Base-by-base conservation (phyloP, 2,113 vertebrate genomes). In the Dasyornis broadbenti region DNA sequence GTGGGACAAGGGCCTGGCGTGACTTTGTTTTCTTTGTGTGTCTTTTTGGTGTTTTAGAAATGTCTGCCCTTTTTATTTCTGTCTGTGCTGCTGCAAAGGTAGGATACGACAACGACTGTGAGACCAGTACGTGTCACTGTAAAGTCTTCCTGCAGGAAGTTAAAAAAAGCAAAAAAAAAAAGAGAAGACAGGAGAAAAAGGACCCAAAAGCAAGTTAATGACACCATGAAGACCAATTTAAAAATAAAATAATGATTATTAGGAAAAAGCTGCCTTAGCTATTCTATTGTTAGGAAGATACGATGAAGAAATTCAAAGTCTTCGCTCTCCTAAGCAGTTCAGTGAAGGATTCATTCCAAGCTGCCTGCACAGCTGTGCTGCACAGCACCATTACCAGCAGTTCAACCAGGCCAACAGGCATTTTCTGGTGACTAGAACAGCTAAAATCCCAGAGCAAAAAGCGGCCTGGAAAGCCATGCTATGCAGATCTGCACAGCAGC, bases 71-170 rank as follows among this genome's bases (percentile, higher is more conserved):
- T 90, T 86, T 71, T 87, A 78, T 72, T 91, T 53, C 77, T 66
- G 49, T 52, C 71, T 86, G 21, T 42, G 31, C 42, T 53, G 39
- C 30, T 24, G 22, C 35, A 70, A 63, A 82, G 19, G 33, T 31
- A 42, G 90, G 30, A 47, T 24, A 8, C 2, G 6, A 47, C 45
- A 73, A 53, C 19, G 35, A 19, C 3, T 47, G 31, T 17, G 71
- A 89, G 61, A 53, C 10, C 5, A 8, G 18, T 18, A 35, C 0
- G 0, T 5, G 11, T 47, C 0, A 1, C 72, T 16, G 11, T 2
- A 45, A 30, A 60, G 15, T n/a, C 50, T 33, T 53, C 15, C 31
- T 86, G 63, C 42, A 73, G 65, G 52, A 71, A 81, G 66, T 11
- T 75, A 13, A 52, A 60, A 42, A 28, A 39, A 33, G 30, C 22